Evolutionary conservation across 1,140 invertebrate species (phyloP).

Genomic region (Bilobella aurantiaca): DNA sequence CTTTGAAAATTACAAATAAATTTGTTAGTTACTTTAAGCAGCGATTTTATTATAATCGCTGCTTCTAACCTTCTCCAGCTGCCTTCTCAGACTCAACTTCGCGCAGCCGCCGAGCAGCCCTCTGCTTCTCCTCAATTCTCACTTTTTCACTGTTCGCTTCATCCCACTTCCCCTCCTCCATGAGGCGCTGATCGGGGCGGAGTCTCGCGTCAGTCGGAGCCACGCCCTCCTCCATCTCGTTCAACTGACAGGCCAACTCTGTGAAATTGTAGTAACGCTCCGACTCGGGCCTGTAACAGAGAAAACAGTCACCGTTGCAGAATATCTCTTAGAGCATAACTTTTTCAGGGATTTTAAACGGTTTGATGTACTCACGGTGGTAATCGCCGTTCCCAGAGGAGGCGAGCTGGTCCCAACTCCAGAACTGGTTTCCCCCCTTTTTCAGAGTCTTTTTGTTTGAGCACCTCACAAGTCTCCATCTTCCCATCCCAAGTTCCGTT

Average conservation of each 20-base stretch:
- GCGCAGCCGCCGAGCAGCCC: conserved; percentile 55
- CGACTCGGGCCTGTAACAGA: conserved; percentile 51
- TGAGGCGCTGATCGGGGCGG: conserved; percentile 90
- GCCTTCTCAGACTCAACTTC: conserved; percentile 70
- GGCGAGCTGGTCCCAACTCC: conserved; percentile 72
- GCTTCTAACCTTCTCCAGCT: conserved; percentile 55
- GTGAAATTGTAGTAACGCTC: conserved; percentile 91
- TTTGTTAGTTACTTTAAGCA: not conserved
- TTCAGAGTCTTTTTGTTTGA: conserved; percentile 53
- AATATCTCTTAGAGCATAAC: no score
- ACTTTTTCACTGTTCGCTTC: conserved; percentile 88
- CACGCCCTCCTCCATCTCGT: conserved; percentile 82
- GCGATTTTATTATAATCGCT: no score
- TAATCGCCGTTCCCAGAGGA: conserved; percentile 73
- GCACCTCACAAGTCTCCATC: conserved; percentile 86
- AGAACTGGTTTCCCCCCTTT: conserved; percentile 70
- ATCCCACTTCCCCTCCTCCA: conserved; percentile 94
- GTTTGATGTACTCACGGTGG: conserved; percentile 52
- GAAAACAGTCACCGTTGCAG: not conserved
- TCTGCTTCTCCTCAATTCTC: conserved; percentile 90
- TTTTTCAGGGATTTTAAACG: conserved; percentile 5
- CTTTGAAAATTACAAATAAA: not conserved
- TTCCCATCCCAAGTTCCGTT: conserved; percentile 91
- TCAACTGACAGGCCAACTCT: conserved; percentile 85
- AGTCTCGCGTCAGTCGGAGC: conserved; percentile 91